Percentiles rank a stretch among this genome's conserved stretches.
phyloP scores from a whole-genome alignment of 2,113 vertebrate species.

The Micromys minutus region DNA sequence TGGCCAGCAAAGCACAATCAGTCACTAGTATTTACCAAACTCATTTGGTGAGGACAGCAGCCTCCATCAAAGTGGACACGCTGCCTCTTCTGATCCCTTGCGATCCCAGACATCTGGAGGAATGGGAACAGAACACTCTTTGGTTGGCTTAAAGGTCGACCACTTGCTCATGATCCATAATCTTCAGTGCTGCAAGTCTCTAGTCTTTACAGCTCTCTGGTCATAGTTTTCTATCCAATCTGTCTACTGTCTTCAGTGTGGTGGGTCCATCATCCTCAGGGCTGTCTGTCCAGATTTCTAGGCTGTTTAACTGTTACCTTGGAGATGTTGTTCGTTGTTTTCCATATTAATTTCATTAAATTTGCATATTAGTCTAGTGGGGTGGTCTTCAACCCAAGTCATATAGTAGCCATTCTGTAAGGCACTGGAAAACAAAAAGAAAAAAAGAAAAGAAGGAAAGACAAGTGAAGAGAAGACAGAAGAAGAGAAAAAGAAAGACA shows the following conservation, averaged over 20 bases:
- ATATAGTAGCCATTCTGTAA: background rate
- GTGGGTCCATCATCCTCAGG: accelerated
- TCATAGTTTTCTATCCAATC: background rate
- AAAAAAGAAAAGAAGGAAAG: too few species aligned
- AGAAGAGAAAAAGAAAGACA: too few species aligned
- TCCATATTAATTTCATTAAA: background rate
- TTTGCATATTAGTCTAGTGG: background rate
- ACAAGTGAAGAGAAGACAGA: background rate
- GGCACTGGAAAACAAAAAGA: too few species aligned
- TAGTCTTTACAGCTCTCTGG: background rate
- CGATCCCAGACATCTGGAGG: background rate
- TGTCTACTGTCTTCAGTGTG: background rate
- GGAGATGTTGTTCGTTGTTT: background rate
- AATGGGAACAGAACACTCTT: background rate
- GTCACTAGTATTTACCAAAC: background rate
- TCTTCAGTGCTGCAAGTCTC: background rate
- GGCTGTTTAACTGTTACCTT: background rate
- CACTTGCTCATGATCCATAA: background rate
- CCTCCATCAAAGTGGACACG: background rate
- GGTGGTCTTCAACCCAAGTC: background rate
- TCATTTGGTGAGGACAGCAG: background rate
- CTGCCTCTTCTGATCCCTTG: background rate
- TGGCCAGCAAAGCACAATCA: background rate
- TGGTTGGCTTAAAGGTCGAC: background rate
- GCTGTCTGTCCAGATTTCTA: background rate